Conservation (phyloP, 2,888 invertebrate genomes). For the Clitarchus hookeri region DNA sequence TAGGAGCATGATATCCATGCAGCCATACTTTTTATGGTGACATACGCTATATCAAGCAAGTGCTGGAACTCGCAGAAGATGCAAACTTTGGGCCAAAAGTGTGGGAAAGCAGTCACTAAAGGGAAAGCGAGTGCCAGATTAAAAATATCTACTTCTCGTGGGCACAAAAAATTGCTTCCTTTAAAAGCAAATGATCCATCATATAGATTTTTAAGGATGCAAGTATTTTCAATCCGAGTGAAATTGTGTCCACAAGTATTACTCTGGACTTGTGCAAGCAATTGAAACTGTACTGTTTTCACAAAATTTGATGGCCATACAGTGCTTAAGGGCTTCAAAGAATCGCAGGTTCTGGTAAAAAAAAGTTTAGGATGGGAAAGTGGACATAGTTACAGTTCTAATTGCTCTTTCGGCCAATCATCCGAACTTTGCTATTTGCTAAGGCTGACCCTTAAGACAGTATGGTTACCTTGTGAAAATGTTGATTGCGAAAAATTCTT, state of each 20-base stretch:
- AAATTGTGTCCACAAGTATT: neutral
- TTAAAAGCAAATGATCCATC: neutral
- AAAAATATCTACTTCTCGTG: neutral
- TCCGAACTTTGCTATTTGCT: too few species aligned
- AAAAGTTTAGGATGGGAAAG: neutral
- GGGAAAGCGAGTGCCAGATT: neutral
- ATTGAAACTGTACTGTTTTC: neutral
- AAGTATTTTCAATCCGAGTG: neutral
- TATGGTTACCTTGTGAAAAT: too few species aligned
- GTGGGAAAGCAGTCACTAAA: neutral
- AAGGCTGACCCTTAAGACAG: too few species aligned
- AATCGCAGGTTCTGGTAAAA: neutral
- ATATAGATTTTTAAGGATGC: neutral
- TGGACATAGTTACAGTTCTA: neutral
- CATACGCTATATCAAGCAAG: neutral
- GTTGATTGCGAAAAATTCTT: too few species aligned
- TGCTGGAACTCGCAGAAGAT: neutral
- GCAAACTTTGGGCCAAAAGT: neutral
- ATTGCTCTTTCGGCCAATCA: too few species aligned
- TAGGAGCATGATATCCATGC: neutral
- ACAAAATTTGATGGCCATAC: neutral
- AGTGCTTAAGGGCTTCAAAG: too few species aligned
- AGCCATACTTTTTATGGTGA: neutral
- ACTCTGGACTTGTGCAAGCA: neutral
- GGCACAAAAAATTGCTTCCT: neutral